Evolutionary conservation across 1,140 invertebrate genomes (phyloP).

Genomic region (Danaus plexippus): DNA sequence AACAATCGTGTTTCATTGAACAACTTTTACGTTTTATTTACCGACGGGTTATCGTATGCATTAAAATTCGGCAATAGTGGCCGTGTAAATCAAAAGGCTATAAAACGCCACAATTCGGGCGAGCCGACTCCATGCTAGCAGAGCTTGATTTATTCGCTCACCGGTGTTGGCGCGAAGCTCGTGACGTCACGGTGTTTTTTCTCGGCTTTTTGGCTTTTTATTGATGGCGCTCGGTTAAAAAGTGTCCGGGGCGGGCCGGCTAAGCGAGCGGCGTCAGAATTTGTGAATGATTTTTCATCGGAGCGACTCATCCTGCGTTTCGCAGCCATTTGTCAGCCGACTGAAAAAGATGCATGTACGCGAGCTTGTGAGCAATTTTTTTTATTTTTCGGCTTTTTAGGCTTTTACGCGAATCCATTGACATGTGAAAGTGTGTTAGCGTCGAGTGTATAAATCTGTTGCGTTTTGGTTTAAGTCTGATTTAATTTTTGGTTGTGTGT

Average conservation of each 20-base stretch:
- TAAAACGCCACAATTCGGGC: conserved; percentile 52
- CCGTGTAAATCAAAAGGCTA: conserved; percentile 57
- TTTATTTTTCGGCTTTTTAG: conserved; percentile 55
- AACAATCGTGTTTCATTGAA: conserved; percentile 31
- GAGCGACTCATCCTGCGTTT: conserved; percentile 56
- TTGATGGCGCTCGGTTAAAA: conserved; percentile 65
- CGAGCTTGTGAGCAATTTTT: conserved; percentile 30
- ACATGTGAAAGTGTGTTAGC: conserved; percentile 69
- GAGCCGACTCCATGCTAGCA: conserved; percentile 57
- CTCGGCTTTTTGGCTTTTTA: conserved; percentile 49
- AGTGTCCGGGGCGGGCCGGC: conserved; percentile 44
- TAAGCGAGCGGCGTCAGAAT: conserved; percentile 59
- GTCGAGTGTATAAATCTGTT: conserved; percentile 60
- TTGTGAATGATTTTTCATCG: conserved; percentile 67
- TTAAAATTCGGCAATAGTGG: conserved; percentile 48
- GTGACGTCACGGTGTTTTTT: conserved; percentile 64
- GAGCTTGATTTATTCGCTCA: conserved; percentile 59
- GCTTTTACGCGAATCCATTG: conserved; percentile 67
- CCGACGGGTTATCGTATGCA: conserved; percentile 41
- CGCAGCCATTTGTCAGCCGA: conserved; percentile 65
- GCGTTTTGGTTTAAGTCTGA: conserved; percentile 36
- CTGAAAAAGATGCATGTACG: conserved; percentile 65
- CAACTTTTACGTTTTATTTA: conserved; percentile 35
- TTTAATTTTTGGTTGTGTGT: conserved; percentile 37
- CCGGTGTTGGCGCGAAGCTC: conserved; percentile 57